A percentile compares a stretch with the other conserved stretches of the same genome.
These are phyloP conservation scores for Mellivora capensis DNA, from an alignment of 2,113 vertebrate species.

Conservation along the genomic window DNA sequence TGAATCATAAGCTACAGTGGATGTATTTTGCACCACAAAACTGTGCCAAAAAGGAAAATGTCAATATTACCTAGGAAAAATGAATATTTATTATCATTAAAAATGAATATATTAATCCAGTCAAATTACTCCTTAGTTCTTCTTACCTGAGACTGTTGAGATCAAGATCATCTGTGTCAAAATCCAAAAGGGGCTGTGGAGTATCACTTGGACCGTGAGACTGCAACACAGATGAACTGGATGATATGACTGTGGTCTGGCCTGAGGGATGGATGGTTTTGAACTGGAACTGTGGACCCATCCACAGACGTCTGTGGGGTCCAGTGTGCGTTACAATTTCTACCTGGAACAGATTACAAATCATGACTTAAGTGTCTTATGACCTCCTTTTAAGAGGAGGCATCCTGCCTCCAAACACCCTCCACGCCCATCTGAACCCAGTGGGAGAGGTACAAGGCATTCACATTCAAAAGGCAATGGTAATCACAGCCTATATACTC, in stretches of 20 bases:
- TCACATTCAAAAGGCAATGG: neutral
- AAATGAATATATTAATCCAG: neutral
- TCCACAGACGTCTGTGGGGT: slow-evolving; percentile 96
- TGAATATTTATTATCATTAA: neutral
- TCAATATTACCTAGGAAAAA: neutral
- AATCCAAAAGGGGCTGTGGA: slow-evolving; percentile 96
- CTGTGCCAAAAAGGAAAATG: neutral
- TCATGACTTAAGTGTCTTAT: neutral
- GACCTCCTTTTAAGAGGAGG: neutral
- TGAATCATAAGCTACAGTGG: neutral
- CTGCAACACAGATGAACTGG: slow-evolving; percentile 97
- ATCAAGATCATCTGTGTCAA: slow-evolving; percentile 97
- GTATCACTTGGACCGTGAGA: slow-evolving; percentile 94
- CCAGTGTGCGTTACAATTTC: slow-evolving; percentile 99
- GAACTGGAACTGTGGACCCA: slow-evolving; percentile 99
- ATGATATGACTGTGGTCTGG: slow-evolving; percentile 98
- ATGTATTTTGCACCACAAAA: neutral
- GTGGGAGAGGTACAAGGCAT: neutral
- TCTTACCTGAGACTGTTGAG: slow-evolving; percentile 96
- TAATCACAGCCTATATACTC: neutral
- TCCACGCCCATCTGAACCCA: neutral
- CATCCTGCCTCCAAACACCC: neutral
- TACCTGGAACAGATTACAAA: slow-evolving; percentile 85
- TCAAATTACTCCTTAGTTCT: neutral
- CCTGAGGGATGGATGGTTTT: slow-evolving; percentile 99